Percentiles rank a stretch among this genome's conserved stretches.
These are phyloP conservation scores for Melieria crassipennis DNA, from an alignment of 2,888 invertebrate genomes.

Conservation along the genomic window DNA sequence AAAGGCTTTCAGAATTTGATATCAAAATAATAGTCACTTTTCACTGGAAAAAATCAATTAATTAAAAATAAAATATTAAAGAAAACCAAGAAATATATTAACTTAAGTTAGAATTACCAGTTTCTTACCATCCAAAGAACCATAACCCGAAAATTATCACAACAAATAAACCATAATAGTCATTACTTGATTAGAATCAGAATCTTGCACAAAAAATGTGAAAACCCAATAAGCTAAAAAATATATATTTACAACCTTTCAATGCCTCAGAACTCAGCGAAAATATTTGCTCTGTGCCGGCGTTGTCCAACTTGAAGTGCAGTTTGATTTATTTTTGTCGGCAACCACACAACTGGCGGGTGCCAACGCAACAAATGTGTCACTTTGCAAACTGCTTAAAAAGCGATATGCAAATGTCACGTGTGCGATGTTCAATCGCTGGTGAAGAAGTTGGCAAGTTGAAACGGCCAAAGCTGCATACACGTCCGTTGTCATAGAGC, in stretches of 20 bases:
- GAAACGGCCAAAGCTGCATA: background rate
- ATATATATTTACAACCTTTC: background rate
- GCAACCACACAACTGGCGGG: background rate
- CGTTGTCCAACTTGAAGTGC: background rate
- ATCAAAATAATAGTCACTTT: too few relatives aligned
- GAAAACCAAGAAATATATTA: too few relatives aligned
- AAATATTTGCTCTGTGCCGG: background rate
- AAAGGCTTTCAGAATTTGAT: too few relatives aligned
- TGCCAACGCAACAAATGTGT: slow-evolving; percentile 3
- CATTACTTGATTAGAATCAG: background rate
- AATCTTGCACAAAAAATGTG: background rate
- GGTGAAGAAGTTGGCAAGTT: background rate
- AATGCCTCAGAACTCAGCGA: too few relatives aligned
- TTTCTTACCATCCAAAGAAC: too few relatives aligned
- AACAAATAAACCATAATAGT: background rate
- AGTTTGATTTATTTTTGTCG: background rate
- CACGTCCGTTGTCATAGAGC: background rate
- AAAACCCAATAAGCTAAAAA: background rate
- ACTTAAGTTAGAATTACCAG: too few relatives aligned
- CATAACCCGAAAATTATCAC: too few relatives aligned
- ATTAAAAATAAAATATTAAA: too few relatives aligned
- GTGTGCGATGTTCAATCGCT: background rate
- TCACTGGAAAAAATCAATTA: too few relatives aligned
- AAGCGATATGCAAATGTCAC: background rate
- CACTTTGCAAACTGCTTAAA: slow-evolving; percentile 9